These are phyloP conservation scores for Oceanodroma tethys DNA, from an alignment of 2,113 vertebrate species.

Conservation along the genomic window DNA sequence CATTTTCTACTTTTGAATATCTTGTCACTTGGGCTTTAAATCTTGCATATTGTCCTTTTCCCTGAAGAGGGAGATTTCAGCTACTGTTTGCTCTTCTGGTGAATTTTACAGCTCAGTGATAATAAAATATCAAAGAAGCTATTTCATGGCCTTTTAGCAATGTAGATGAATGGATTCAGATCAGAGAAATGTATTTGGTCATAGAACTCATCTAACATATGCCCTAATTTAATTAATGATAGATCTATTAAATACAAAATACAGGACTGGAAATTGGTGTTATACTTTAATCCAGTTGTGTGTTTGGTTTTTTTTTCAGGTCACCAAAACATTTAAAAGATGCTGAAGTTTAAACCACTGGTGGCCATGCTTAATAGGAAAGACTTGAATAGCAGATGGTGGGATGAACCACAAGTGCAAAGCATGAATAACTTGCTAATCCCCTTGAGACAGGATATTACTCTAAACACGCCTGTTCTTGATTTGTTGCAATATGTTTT, in stretches of 20 bases:
- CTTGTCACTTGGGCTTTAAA: conserved; percentile 69
- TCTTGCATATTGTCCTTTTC: conserved; percentile 62
- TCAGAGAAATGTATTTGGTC: conserved; percentile 53
- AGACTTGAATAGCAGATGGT: conserved; percentile 51
- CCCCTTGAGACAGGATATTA: conserved; percentile 19
- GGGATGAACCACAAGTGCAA: conserved; percentile 7
- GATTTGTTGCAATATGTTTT: not conserved
- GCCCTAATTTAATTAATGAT: conserved; percentile 54
- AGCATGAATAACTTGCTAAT: not conserved
- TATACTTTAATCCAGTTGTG: not conserved
- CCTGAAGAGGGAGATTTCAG: conserved; percentile 52
- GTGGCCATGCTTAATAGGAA: conserved; percentile 9
- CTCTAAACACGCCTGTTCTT: not conserved
- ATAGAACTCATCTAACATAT: conserved; percentile 18
- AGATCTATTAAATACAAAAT: conserved; percentile 52
- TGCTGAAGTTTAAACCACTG: conserved; percentile 36
- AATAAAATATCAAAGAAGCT: conserved; percentile 71
- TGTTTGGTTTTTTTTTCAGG: not conserved
- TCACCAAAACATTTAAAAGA: conserved; percentile 39
- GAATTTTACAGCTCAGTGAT: conserved; percentile 65
- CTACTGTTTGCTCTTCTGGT: conserved; percentile 47
- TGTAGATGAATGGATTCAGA: conserved; percentile 61
- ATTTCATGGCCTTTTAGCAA: conserved; percentile 67
- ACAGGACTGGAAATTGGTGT: not conserved
- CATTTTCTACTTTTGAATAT: conserved; percentile 55